Evolutionary conservation across 2,797 vertebrate genomes (phyloP), one percentile per base, ranked within the genome.

Genomic region (Dicrostonyx torquatus): DNA sequence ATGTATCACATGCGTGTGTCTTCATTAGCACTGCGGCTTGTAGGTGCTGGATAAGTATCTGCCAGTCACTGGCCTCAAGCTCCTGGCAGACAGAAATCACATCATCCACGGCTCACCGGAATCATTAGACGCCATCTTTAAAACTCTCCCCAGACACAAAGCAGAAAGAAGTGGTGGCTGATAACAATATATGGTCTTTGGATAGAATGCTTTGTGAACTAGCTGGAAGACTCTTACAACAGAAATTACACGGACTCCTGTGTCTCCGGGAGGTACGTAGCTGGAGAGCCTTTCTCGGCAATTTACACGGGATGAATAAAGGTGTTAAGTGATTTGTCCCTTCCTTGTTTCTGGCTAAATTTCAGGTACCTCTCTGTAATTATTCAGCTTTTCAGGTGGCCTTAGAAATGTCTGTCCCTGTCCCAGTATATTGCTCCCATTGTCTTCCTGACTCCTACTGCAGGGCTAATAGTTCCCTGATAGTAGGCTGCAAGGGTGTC

Each of bases 281-380:
- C 95, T 89, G 87, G 97, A 89, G 91, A 85, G 91, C 89, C 93
- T 97, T 96, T 94, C 93, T 90, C 95, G 90, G 82, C 40, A 62
- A 86, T 90, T 95, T 82, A 95, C 24, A 86, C 72, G 83, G 89
- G 48, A 95, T 90, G 93, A 95, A 96, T 96, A 97, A 96, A 92
- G 50, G 85, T 96, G 94, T 95, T 95, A 94, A 96, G 70, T 66
- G 91, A 92, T 75, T 96, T 70, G 82, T 75, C 95, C 89, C 26
- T 83, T 91, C 73, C 58, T 75, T 13, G 50, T 94, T 90, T 95
- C 95, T 96, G 95, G 96, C 95, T 88, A 75, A 90, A 91, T 97
- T 96, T 93, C 89, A 96, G 91, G 85, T 90, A 75, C 91, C 85
- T 92, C 91, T 95, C 95, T 97, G 55, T 96, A 96, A 97, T 97